These are phyloP conservation scores for Priocnemis perturbator DNA, from an alignment of 2,888 invertebrate genomes.

Conservation along the genomic window DNA sequence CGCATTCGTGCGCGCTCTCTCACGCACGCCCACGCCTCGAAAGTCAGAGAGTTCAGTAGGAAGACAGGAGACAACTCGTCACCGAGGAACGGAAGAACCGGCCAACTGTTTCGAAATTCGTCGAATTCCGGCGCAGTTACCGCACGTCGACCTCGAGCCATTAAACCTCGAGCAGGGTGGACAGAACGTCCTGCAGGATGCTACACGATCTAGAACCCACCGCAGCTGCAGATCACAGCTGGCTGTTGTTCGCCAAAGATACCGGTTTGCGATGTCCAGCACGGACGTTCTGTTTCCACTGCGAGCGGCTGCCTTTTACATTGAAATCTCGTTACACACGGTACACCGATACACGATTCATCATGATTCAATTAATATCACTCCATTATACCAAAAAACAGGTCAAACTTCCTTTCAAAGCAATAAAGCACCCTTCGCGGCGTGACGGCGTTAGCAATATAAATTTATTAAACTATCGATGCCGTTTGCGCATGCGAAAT, in stretches of 20 bases:
- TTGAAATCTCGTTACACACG: no score
- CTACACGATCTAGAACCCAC: slow-evolving; percentile 13
- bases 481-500: no score
- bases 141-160: slow-evolving; percentile 13
- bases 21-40: background rate
- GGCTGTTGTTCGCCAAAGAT: slow-evolving; percentile 24
- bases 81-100: slow-evolving; percentile 16
- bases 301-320: no score
- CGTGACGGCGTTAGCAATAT: no score
- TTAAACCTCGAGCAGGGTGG: slow-evolving; percentile 20
- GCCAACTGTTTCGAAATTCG: slow-evolving; percentile 38
- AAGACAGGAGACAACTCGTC: background rate
- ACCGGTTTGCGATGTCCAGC: slow-evolving; percentile 7
- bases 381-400: no score
- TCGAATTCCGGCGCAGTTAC: slow-evolving; percentile 24
- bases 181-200: slow-evolving; percentile 18
- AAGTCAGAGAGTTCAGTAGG: slow-evolving; percentile 18
- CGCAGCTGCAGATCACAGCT: slow-evolving; percentile 4
- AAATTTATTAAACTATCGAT: no score
- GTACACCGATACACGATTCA: no score
- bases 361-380: no score
- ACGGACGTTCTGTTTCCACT: no score
- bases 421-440: no score
- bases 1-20: no score
- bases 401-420: no score